Conservation (phyloP, 2,797 vertebrate genomes). For the Anolis apletophallus region DNA sequence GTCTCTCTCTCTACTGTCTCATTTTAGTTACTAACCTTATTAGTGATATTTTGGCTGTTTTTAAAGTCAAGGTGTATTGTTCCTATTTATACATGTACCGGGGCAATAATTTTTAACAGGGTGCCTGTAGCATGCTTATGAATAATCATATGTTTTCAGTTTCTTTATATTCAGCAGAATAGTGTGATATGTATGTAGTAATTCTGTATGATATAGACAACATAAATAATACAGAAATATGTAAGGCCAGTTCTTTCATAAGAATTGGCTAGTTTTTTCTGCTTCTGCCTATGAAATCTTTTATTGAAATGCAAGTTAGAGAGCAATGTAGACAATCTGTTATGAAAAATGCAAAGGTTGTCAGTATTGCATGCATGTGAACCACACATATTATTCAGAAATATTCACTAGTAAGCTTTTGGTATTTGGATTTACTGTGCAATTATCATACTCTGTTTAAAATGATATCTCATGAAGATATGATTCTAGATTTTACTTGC, state of each 20-base stretch:
- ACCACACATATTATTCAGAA: neutral
- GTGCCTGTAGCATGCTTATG: constrained; percentile 46
- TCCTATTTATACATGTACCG: constrained; percentile 38
- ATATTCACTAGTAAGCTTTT: neutral
- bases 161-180: constrained; percentile 40
- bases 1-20: constrained; percentile 48
- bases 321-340: neutral
- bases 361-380: neutral
- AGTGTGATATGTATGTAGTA: constrained; percentile 24
- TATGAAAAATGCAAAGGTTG: neutral
- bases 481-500: constrained; percentile 37
- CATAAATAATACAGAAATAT: neutral
- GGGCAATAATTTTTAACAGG: constrained; percentile 33
- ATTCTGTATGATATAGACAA: constrained; percentile 30
- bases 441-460: neutral
- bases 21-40: constrained; percentile 35
- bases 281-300: neutral
- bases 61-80: constrained; percentile 39
- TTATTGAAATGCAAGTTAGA: neutral
- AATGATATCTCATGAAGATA: neutral
- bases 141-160: constrained; percentile 50
- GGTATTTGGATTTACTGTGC: neutral
- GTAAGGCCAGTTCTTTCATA: neutral
- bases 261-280: neutral
- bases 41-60: constrained; percentile 52